Evolutionary conservation across 2,888 invertebrate genomes (phyloP).

Genomic region (Tiliacea aurago): DNA sequence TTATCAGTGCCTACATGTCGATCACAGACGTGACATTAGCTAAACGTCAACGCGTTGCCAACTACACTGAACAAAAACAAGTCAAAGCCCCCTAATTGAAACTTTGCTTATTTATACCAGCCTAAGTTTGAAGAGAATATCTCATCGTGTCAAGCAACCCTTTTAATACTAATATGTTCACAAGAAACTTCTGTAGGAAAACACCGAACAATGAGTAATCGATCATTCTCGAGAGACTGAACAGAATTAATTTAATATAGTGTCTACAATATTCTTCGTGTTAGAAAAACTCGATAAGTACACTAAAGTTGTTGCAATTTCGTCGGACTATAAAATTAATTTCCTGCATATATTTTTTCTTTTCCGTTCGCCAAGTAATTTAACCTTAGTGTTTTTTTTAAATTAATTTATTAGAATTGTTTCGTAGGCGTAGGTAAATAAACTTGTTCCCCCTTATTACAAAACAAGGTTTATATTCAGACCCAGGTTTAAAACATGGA

Average conservation of each 20-base stretch:
- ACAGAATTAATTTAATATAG: neutral
- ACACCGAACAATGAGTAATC: neutral
- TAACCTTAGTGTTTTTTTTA: neutral
- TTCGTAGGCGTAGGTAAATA: too few species aligned
- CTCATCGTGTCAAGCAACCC: neutral
- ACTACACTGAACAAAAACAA: too few species aligned
- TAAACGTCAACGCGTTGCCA: too few species aligned
- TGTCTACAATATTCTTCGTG: neutral
- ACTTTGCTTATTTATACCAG: neutral
- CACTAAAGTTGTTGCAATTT: neutral
- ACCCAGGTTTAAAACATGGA: too few species aligned
- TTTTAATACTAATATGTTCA: neutral
- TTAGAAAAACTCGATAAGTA: neutral
- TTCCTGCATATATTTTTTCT: neutral
- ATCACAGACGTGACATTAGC: too few species aligned
- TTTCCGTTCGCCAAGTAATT: neutral
- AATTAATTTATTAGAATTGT: neutral
- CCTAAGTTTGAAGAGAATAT: slow-evolving; percentile 3
- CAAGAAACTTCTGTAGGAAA: slow-evolving; percentile 5
- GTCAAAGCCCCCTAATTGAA: too few species aligned
- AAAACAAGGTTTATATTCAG: too few species aligned
- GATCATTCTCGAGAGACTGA: neutral
- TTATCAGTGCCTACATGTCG: too few species aligned
- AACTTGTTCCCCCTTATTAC: too few species aligned
- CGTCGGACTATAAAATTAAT: neutral